These are phyloP conservation scores for Xestia sexstrigata DNA, from an alignment of 2,888 invertebrate genomes.

Conservation along the genomic window DNA sequence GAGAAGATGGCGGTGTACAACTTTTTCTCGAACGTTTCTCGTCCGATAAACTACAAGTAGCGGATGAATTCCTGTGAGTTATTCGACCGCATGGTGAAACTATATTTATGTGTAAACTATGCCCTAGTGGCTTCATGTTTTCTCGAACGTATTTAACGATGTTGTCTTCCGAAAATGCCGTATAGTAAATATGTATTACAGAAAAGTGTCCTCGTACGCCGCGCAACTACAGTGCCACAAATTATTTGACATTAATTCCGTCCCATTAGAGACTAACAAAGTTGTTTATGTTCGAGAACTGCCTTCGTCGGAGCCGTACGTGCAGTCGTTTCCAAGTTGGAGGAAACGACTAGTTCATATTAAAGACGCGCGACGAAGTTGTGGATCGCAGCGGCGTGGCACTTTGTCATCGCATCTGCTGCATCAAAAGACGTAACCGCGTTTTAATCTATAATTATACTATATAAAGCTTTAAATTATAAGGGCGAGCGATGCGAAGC, in stretches of 20 bases:
- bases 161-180: slow-evolving; percentile 48
- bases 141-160: slow-evolving; percentile 63
- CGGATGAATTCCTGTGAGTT: slow-evolving; percentile 71
- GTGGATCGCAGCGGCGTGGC: slow-evolving; percentile 74
- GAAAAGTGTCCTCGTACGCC: slow-evolving; percentile 64
- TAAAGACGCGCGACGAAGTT: slow-evolving; percentile 80
- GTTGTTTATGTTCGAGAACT: slow-evolving; percentile 80
- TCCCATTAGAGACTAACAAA: slow-evolving; percentile 79
- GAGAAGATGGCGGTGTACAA: slow-evolving; percentile 62
- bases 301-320: slow-evolving; percentile 75
- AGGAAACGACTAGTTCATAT: slow-evolving; percentile 80
- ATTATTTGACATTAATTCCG: slow-evolving; percentile 77
- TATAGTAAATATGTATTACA: slow-evolving; percentile 65
- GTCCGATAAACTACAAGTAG: slow-evolving; percentile 66
- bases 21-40: slow-evolving; percentile 65
- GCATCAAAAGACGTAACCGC: slow-evolving; percentile 74
- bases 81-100: slow-evolving; percentile 75
- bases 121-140: slow-evolving; percentile 75
- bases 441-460: slow-evolving; percentile 73
- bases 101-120: slow-evolving; percentile 77
- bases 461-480: too few species aligned
- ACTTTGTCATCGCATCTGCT: slow-evolving; percentile 80
- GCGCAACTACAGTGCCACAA: slow-evolving; percentile 66
- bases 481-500: slow-evolving; percentile 61
- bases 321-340: slow-evolving; percentile 79